phyloP scores from a whole-genome alignment of 2,888 invertebrate genomes.

The Oxytorus armatus region DNA sequence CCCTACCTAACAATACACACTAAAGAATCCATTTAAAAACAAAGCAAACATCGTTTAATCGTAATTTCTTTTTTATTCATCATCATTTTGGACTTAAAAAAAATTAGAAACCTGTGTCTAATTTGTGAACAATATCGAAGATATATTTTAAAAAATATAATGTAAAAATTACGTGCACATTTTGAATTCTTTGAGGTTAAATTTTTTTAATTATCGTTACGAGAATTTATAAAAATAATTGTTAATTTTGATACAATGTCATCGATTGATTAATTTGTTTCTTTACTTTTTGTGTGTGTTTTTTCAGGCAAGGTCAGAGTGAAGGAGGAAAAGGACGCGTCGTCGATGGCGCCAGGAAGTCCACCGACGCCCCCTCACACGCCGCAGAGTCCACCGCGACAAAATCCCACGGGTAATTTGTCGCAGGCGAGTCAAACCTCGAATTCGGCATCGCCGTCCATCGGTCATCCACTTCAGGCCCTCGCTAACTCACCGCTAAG shows the following conservation, averaged over 20 bases:
- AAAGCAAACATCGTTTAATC: background rate
- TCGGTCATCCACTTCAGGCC: slow-evolving; percentile 72
- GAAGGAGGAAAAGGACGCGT: slow-evolving; percentile 82
- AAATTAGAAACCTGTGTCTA: too few relatives aligned
- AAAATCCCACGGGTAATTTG: slow-evolving; percentile 75
- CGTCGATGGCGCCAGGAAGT: slow-evolving; percentile 83
- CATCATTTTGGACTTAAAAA: too few relatives aligned
- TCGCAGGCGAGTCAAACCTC: slow-evolving; percentile 79
- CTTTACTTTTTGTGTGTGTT: slow-evolving; percentile 19
- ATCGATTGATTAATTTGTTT: background rate
- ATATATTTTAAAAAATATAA: too few relatives aligned
- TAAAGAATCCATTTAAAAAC: background rate
- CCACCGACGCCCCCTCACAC: slow-evolving; percentile 83
- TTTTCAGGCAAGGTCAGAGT: slow-evolving; percentile 80
- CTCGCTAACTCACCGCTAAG: slow-evolving; percentile 79
- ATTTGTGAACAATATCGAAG: too few relatives aligned
- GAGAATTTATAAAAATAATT: background rate
- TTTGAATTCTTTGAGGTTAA: too few relatives aligned
- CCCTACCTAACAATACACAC: background rate
- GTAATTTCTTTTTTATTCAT: too few relatives aligned
- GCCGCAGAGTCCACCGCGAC: slow-evolving; percentile 82
- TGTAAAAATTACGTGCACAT: too few relatives aligned
- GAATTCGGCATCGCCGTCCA: slow-evolving; percentile 71
- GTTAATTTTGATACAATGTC: background rate
- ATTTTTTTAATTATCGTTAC: too few relatives aligned